A percentile compares a stretch with the other conserved stretches of the same genome.
Conservation (phyloP, 2,797 vertebrate genomes). For the Pangasius djambal region DNA sequence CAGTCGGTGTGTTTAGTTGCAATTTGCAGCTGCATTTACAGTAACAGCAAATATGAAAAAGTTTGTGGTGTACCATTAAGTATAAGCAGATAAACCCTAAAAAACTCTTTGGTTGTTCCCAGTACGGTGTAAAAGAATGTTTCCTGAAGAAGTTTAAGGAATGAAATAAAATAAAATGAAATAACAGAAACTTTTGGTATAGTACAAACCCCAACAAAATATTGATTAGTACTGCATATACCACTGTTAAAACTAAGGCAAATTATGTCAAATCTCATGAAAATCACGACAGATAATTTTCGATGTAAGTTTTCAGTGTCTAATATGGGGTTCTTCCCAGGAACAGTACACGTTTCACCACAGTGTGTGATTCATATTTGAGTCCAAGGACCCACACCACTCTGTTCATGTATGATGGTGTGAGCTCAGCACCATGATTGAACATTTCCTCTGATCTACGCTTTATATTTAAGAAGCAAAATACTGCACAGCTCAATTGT, state of each 20-base stretch:
- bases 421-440: slow-evolving; percentile 19
- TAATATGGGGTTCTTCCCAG: background rate
- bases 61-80: background rate
- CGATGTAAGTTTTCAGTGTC: background rate
- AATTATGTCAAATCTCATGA: background rate
- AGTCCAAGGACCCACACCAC: slow-evolving; percentile 11
- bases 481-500: slow-evolving; percentile 18
- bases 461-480: slow-evolving; percentile 29
- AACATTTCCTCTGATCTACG: slow-evolving; percentile 39
- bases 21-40: background rate
- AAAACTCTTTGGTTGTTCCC: slow-evolving; percentile 44
- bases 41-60: background rate
- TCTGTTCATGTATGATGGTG: slow-evolving; percentile 20
- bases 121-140: background rate
- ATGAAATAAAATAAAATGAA: background rate
- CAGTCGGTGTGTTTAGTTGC: background rate
- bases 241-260: slow-evolving; percentile 16
- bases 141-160: slow-evolving; percentile 27
- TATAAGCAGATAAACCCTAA: slow-evolving; percentile 8
- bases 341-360: background rate
- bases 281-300: background rate
- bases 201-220: slow-evolving; percentile 3
- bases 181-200: background rate
- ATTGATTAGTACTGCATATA: slow-evolving; percentile 4
- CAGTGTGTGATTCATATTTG: slow-evolving; percentile 21